These are phyloP conservation scores for Sebastes baramenuke DNA, from an alignment of 2,797 vertebrate genomes.

Conservation along the genomic window DNA sequence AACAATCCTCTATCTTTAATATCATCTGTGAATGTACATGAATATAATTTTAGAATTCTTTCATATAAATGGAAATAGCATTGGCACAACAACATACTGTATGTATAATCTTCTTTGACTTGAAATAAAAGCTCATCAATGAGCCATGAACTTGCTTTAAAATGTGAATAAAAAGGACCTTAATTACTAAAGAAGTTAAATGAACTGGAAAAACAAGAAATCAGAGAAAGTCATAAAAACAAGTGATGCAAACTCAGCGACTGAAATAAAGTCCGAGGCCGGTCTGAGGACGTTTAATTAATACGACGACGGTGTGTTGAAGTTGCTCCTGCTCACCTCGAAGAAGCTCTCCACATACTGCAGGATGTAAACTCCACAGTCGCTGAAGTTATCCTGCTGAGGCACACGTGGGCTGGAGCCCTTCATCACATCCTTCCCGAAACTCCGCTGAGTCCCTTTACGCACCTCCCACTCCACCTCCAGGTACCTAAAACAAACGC, in stretches of 20 bases:
- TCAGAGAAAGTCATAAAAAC: not conserved
- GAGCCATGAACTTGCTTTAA: not conserved
- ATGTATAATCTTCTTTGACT: too few species aligned
- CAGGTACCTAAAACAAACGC: slow-evolving; percentile 87
- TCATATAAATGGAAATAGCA: too few species aligned
- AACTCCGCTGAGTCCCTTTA: slow-evolving; percentile 89
- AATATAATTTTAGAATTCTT: too few species aligned
- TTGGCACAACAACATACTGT: too few species aligned
- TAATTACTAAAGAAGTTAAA: not conserved
- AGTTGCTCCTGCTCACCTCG: slow-evolving; percentile 85
- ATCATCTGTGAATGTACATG: too few species aligned
- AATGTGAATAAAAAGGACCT: not conserved
- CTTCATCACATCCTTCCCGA: slow-evolving; percentile 96
- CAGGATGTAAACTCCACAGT: slow-evolving; percentile 95
- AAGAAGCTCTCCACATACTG: slow-evolving; percentile 99
- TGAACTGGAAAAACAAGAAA: not conserved
- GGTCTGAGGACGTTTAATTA: too few species aligned
- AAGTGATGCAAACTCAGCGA: too few species aligned
- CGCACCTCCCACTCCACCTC: slow-evolving; percentile 98
- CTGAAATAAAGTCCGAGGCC: too few species aligned
- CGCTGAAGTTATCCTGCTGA: slow-evolving; percentile 98
- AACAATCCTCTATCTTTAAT: too few species aligned
- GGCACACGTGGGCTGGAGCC: slow-evolving; percentile 97
- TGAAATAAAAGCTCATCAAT: not conserved
- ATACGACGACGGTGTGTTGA: not conserved